These are phyloP conservation scores for Siderastrea siderea DNA, from an alignment of 92 coral and sea anemone species.

Conservation along the genomic window DNA sequence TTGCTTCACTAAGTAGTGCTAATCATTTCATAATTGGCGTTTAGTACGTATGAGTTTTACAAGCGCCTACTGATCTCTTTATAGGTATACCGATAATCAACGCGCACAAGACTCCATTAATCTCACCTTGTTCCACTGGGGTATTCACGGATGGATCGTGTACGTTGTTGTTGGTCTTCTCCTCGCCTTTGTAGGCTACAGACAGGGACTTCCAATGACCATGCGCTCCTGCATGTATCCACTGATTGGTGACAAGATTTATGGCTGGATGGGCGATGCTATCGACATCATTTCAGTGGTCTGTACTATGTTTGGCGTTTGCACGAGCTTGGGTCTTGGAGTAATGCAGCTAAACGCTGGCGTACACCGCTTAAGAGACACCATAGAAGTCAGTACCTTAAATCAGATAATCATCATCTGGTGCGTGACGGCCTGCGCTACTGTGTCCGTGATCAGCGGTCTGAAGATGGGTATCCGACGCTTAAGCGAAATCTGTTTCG, in stretches of 20 bases:
- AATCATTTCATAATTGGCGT: too few species aligned
- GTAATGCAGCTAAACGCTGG: slow-evolving; percentile 87
- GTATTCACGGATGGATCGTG: slow-evolving; percentile 96
- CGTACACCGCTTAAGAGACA: slow-evolving; percentile 69
- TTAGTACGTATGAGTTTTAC: not conserved
- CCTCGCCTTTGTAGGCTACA: slow-evolving; percentile 85
- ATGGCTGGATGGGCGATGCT: slow-evolving; percentile 86
- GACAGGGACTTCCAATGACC: slow-evolving; percentile 91
- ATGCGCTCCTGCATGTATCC: slow-evolving; percentile 94
- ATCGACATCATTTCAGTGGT: slow-evolving; percentile 88
- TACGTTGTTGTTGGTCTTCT: slow-evolving; percentile 87
- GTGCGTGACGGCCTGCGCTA: slow-evolving; percentile 89
- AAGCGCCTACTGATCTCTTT: not conserved
- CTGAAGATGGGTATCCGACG: slow-evolving; percentile 90
- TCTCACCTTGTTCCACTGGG: slow-evolving; percentile 94
- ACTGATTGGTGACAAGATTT: slow-evolving; percentile 87
- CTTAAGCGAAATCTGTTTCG: slow-evolving; percentile 88
- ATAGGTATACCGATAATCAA: slow-evolving; percentile 91
- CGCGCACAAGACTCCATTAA: slow-evolving; percentile 96
- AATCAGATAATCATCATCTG: slow-evolving; percentile 90
- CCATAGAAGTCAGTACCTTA: slow-evolving; percentile 54
- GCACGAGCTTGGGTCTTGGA: slow-evolving; percentile 95
- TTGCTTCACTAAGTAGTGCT: too few species aligned
- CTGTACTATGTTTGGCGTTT: slow-evolving; percentile 96
- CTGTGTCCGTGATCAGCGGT: slow-evolving; percentile 88